These are phyloP conservation scores for Amblyteles armatorius DNA, from an alignment of 2,888 invertebrate genomes.

Conservation along the genomic window DNA sequence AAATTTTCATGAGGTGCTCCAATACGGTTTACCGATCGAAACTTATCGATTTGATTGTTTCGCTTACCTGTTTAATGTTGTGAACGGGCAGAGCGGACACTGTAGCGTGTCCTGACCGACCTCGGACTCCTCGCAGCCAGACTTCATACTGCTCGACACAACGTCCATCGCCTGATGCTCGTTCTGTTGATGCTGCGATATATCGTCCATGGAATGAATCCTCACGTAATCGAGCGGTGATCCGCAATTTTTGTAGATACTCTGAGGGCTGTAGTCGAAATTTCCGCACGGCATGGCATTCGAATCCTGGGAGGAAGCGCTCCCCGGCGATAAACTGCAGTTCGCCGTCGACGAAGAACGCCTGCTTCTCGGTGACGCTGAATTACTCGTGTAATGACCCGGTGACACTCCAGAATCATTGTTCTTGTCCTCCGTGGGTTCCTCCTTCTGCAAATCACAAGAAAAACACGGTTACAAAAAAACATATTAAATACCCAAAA, in stretches of 20 bases:
- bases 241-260: conserved; percentile 68
- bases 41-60: background rate
- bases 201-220: conserved; percentile 62
- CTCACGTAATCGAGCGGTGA: conserved; percentile 61
- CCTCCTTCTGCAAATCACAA: conserved; percentile 69
- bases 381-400: conserved; percentile 77
- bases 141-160: conserved; percentile 65
- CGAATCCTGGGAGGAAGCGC: conserved; percentile 73
- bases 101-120: conserved; percentile 77
- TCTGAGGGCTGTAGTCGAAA: conserved; percentile 72
- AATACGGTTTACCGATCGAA: background rate
- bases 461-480: background rate
- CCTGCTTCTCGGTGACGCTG: conserved; percentile 74
- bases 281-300: conserved; percentile 66
- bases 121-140: conserved; percentile 62
- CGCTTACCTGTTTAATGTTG: conserved; percentile 82
- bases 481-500: background rate
- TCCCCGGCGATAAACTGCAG: conserved; percentile 74
- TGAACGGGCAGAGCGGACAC: conserved; percentile 86
- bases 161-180: conserved; percentile 70
- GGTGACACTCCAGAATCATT: conserved; percentile 82
- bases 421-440: conserved; percentile 73
- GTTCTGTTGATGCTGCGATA: conserved; percentile 48
- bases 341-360: conserved; percentile 73
- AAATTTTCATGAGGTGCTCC: background rate